These are phyloP conservation scores for Myrmecophaga tridactyla DNA, from an alignment of 2,113 vertebrate genomes.

Conservation along the genomic window DNA sequence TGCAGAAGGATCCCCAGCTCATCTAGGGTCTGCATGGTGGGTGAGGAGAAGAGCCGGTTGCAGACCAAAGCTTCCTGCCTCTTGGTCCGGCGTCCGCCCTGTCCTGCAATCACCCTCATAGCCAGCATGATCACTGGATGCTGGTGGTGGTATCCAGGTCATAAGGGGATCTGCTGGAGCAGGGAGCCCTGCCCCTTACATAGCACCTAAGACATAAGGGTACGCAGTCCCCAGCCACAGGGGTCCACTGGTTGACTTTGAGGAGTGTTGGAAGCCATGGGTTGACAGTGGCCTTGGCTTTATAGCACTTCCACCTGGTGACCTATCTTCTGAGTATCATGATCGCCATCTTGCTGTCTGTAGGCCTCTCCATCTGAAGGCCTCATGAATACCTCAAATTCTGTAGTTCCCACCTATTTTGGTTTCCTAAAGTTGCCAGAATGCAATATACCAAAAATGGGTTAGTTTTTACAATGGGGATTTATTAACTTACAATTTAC, in stretches of 20 bases:
- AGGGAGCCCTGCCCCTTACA: neutral
- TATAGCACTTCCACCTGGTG: neutral
- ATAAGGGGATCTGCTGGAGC: neutral
- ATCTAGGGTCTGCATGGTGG: neutral
- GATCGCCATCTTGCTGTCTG: neutral
- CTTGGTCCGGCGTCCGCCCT: neutral
- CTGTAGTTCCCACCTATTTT: neutral
- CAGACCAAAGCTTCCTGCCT: neutral
- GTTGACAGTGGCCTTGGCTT: neutral
- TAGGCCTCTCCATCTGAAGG: neutral
- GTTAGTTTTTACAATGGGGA: too few relatives aligned
- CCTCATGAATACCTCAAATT: neutral
- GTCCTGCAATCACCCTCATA: neutral
- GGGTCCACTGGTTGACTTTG: neutral
- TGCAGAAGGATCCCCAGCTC: neutral
- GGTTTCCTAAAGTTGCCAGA: too few relatives aligned
- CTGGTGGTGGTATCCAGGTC: neutral
- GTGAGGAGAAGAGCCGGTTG: neutral
- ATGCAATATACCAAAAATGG: too few relatives aligned
- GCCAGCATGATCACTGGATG: neutral
- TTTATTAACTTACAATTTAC: too few relatives aligned
- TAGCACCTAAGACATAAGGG: neutral
- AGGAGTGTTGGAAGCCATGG: neutral
- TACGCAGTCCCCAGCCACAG: neutral
- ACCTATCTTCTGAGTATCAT: neutral